These are phyloP conservation scores for Melanaphis sacchari DNA, from an alignment of 1,140 invertebrate species.

Conservation along the genomic window DNA sequence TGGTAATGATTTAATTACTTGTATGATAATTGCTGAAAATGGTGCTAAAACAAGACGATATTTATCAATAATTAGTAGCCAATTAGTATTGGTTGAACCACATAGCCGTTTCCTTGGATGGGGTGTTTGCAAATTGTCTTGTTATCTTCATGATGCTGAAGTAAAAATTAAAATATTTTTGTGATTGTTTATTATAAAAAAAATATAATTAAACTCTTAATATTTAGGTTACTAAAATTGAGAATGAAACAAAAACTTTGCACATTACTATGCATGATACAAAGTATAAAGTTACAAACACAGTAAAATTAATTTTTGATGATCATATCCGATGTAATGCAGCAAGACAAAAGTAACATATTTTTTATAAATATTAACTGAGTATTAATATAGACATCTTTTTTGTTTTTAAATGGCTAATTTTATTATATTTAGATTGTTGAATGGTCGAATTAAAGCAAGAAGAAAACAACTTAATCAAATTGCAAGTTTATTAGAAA, in stretches of 20 bases:
- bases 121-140: constrained; percentile 95
- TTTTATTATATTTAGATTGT: constrained; percentile 67
- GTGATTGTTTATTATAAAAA: constrained; percentile 9
- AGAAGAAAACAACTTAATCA: constrained; percentile 94
- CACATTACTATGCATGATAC: constrained; percentile 94
- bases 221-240: constrained; percentile 78
- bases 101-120: constrained; percentile 91
- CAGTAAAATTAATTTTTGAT: constrained; percentile 96
- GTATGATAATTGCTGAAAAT: constrained; percentile 90
- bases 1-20: constrained; percentile 94
- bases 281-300: constrained; percentile 72
- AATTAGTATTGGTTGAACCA: constrained; percentile 96
- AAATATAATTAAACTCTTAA: constrained; percentile 33
- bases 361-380: not conserved
- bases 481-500: constrained; percentile 88
- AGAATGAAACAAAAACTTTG: constrained; percentile 94
- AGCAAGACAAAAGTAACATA: constrained; percentile 81
- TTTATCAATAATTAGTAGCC: constrained; percentile 89
- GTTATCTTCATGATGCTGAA: constrained; percentile 83
- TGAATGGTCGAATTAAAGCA: constrained; percentile 90
- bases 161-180: constrained; percentile 64
- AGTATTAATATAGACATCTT: not conserved
- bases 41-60: constrained; percentile 89
- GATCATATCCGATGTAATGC: constrained; percentile 99
- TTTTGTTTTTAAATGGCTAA: not conserved